Conservation (phyloP, 1,140 invertebrate genomes). For the Macrosteles quadrilineatus region DNA sequence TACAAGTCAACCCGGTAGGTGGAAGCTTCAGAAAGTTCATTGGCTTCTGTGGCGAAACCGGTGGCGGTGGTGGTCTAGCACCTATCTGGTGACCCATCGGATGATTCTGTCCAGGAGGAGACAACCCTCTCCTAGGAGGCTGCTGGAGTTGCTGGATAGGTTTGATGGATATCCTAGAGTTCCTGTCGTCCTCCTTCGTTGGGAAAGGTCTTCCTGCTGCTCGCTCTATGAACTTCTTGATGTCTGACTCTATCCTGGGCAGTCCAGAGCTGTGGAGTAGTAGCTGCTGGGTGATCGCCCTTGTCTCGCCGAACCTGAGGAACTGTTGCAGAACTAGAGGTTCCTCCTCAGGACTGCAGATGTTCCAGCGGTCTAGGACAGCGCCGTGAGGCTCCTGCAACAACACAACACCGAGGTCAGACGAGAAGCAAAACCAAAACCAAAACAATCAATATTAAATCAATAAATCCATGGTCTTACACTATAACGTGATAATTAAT, state of each 20-base stretch:
- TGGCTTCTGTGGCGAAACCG: constrained; percentile 17
- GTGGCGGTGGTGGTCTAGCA: constrained; percentile 28
- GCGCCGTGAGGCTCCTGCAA: constrained; percentile 67
- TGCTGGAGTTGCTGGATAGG: constrained; percentile 25
- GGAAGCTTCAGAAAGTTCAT: constrained; percentile 41
- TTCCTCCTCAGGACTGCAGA: constrained; percentile 82
- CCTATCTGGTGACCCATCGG: constrained; percentile 20
- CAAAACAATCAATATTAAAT: too few species aligned
- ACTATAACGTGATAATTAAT: too few species aligned
- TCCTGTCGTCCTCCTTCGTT: constrained; percentile 27
- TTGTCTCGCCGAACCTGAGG: constrained; percentile 79
- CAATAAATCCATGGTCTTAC: too few species aligned
- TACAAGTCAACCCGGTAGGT: constrained; percentile 41
- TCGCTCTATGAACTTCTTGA: constrained; percentile 60
- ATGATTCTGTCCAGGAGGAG: constrained; percentile 28
- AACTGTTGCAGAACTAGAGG: constrained; percentile 84
- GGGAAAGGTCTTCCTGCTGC: constrained; percentile 34
- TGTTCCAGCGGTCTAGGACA: constrained; percentile 78
- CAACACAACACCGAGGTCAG: constrained; percentile 36
- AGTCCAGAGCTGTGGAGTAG: constrained; percentile 54
- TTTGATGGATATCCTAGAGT: constrained; percentile 28
- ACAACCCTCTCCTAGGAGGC: constrained; percentile 21
- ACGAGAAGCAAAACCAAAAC: too few species aligned
- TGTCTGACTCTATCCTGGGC: constrained; percentile 54
- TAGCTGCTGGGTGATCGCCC: constrained; percentile 77